Evolutionary conservation across 2,888 invertebrate species (phyloP).

Genomic region (Metacarcinus magister): DNA sequence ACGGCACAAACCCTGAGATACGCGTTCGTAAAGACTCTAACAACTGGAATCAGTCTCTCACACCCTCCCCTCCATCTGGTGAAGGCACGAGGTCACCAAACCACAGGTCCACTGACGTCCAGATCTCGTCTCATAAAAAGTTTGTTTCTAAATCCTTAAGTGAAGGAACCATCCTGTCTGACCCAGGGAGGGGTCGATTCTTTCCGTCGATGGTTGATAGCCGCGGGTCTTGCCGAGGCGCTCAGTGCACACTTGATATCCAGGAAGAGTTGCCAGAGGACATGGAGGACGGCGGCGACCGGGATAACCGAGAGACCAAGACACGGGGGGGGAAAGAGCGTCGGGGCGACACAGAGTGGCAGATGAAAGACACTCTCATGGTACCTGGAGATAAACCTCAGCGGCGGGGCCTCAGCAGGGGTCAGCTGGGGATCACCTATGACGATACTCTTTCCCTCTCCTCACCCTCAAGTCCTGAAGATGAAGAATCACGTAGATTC

Average conservation of each 20-base stretch:
- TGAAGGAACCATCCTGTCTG: constrained; percentile 63
- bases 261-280: constrained; percentile 73
- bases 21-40: constrained; percentile 44
- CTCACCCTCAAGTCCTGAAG: constrained; percentile 55
- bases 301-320: not conserved
- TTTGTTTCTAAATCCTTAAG: constrained; percentile 70
- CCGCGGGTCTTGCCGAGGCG: constrained; percentile 54
- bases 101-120: not conserved
- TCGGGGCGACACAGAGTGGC: not conserved
- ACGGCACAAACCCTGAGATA: constrained; percentile 63
- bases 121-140: constrained; percentile 40
- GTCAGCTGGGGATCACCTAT: not conserved
- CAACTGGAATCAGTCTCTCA: not conserved
- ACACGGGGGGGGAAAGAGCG: not conserved
- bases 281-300: constrained; percentile 21
- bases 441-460: constrained; percentile 54
- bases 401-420: constrained; percentile 44
- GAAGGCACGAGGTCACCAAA: constrained; percentile 12
- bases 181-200: constrained; percentile 48
- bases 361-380: constrained; percentile 59
- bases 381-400: constrained; percentile 62
- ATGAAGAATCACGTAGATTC: constrained; percentile 1
- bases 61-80: constrained; percentile 30
- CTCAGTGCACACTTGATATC: constrained; percentile 57
- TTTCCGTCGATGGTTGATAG: constrained; percentile 63